Conservation (phyloP, 2,113 vertebrate genomes). For the Albula goreensis region DNA sequence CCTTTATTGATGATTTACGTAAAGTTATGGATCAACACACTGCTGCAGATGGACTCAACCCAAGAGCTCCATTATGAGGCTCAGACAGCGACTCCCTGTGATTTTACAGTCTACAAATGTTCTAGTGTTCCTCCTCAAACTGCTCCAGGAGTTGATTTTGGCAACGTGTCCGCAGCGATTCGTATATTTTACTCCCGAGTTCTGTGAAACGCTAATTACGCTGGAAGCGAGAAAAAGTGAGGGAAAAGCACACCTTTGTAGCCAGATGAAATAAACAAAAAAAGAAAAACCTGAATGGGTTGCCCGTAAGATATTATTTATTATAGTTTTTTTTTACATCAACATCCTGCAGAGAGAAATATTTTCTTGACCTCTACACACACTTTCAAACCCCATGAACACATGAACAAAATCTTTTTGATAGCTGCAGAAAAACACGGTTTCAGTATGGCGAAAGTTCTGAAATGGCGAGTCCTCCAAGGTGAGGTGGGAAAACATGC, state of each 20-base stretch:
- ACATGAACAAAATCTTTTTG: background rate
- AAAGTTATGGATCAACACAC: conserved; percentile 14
- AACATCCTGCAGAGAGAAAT: conserved; percentile 53
- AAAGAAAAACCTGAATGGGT: conserved; percentile 50
- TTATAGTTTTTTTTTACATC: conserved; percentile 62
- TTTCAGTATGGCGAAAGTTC: background rate
- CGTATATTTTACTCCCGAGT: conserved; percentile 54
- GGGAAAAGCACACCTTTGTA: conserved; percentile 45
- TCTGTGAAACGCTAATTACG: conserved; percentile 44
- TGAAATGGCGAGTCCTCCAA: background rate
- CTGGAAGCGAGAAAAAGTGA: conserved; percentile 45
- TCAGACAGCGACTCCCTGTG: conserved; percentile 37
- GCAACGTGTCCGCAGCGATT: conserved; percentile 27
- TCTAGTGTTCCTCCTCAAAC: conserved; percentile 48
- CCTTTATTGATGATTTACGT: background rate
- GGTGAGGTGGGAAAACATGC: conserved; percentile 25
- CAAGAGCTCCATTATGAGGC: conserved; percentile 25
- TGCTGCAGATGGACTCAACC: background rate
- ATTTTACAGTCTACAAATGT: conserved; percentile 45
- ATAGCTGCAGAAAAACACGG: conserved; percentile 23
- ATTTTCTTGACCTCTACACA: conserved; percentile 56
- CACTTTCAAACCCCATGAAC: conserved; percentile 7
- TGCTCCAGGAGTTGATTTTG: conserved; percentile 47
- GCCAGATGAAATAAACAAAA: conserved; percentile 61
- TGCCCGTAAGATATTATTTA: conserved; percentile 43